phyloP scores from a whole-genome alignment of 35 echinoderm and acorn worm species.

The Stichopus chloronotus region DNA sequence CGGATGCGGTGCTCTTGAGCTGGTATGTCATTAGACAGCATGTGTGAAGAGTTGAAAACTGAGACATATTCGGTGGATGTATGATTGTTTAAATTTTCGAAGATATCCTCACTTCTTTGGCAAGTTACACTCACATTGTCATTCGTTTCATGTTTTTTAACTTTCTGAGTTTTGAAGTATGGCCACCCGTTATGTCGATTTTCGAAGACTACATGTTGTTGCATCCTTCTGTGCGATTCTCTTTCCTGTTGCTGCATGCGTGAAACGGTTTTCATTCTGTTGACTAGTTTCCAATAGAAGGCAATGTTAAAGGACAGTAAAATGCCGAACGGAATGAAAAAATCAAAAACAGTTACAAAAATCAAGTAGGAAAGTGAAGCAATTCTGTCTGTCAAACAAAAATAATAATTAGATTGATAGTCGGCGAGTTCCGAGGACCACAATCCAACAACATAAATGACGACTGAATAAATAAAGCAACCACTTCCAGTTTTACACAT shows the following conservation, averaged over 20 bases:
- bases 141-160: no score
- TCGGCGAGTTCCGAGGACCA: background rate
- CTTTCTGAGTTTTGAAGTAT: background rate
- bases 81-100: no score
- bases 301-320: background rate
- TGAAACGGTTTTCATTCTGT: background rate
- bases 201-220: background rate
- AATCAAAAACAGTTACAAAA: background rate
- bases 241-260: no score
- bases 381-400: background rate
- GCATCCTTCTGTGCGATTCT: no score
- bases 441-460: background rate
- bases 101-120: no score
- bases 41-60: background rate
- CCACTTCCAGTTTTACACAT: no score
- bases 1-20: no score
- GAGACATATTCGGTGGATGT: no score
- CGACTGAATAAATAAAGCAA: background rate
- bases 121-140: no score
- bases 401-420: background rate
- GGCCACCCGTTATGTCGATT: background rate
- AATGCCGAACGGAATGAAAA: background rate
- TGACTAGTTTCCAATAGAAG: slow-evolving; percentile 12
- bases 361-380: background rate
- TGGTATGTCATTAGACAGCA: background rate